Percentiles rank a stretch among this genome's conserved stretches.
Conservation (phyloP, 2,113 vertebrate species). For the Halichoeres trimaculatus region DNA sequence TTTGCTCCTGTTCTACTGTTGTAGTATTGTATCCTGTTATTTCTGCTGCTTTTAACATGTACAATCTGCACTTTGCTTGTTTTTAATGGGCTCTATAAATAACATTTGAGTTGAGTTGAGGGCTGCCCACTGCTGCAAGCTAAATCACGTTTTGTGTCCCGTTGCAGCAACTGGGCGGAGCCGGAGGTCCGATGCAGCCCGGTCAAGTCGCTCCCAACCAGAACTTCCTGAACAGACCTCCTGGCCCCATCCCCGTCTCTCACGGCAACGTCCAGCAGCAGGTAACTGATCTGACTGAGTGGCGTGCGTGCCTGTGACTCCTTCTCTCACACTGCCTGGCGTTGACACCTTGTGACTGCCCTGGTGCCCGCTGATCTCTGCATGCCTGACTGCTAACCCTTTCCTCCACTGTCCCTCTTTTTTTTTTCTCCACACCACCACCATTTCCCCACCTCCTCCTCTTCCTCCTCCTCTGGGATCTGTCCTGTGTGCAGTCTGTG, state of each 20-base stretch:
- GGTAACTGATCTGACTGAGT: constrained; percentile 66
- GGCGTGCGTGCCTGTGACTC: constrained; percentile 10
- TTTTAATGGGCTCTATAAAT: too few species aligned
- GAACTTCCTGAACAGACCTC: constrained; percentile 77
- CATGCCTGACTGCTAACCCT: constrained; percentile 71
- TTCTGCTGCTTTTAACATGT: too few species aligned
- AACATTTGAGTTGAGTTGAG: too few species aligned
- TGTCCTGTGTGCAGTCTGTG: constrained; percentile 81
- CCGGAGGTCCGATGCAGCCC: constrained; percentile 78
- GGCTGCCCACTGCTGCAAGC: too few species aligned
- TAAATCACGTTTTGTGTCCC: neutral
- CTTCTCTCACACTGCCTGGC: constrained; percentile 20
- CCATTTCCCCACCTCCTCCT: neutral
- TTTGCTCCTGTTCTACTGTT: too few species aligned
- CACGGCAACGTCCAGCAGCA: constrained; percentile 85
- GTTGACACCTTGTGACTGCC: constrained; percentile 24
- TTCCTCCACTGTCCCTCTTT: constrained; percentile 23
- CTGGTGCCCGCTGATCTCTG: constrained; percentile 50
- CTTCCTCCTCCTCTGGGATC: constrained; percentile 29
- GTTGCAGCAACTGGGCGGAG: constrained; percentile 67
- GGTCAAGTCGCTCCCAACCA: constrained; percentile 81
- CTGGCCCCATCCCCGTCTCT: constrained; percentile 79
- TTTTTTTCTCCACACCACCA: neutral
- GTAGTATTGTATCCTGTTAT: too few species aligned
- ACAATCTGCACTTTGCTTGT: too few species aligned